These are phyloP conservation scores for Orgyia antiqua DNA, from an alignment of 2,888 invertebrate genomes.

Conservation along the genomic window DNA sequence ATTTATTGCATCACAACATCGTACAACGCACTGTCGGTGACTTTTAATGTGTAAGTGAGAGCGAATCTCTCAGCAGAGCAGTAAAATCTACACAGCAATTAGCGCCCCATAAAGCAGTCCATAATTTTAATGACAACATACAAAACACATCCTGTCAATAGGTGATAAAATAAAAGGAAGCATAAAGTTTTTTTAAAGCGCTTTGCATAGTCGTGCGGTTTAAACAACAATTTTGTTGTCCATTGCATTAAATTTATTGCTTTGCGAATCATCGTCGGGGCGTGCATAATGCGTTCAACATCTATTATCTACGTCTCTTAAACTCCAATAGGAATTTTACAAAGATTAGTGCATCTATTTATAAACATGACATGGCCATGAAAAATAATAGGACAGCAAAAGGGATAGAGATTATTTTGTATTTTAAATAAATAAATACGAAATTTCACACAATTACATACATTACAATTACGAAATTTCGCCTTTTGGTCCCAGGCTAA, in stretches of 20 bases:
- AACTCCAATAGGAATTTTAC: too few relatives aligned
- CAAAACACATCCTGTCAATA: slow-evolving; percentile 48
- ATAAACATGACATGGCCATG: too few relatives aligned
- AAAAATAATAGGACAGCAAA: too few relatives aligned
- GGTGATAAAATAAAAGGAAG: slow-evolving; percentile 48
- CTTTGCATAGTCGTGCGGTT: slow-evolving; percentile 57
- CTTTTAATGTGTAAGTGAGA: slow-evolving; percentile 17
- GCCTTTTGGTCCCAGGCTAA: too few relatives aligned
- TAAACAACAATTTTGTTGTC: slow-evolving; percentile 76
- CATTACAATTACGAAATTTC: too few relatives aligned
- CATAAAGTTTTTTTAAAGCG: slow-evolving; percentile 41
- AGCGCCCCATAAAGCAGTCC: slow-evolving; percentile 27
- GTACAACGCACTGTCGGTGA: slow-evolving; percentile 11
- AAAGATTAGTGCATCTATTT: too few relatives aligned
- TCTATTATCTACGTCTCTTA: too few relatives aligned
- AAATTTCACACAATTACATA: too few relatives aligned
- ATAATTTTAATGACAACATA: slow-evolving; percentile 37
- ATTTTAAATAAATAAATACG: too few relatives aligned
- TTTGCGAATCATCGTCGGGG: slow-evolving; percentile 68
- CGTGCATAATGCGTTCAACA: slow-evolving; percentile 66
- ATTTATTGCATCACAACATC: slow-evolving; percentile 29
- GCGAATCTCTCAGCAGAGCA: slow-evolving; percentile 10
- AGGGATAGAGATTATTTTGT: too few relatives aligned
- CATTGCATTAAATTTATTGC: slow-evolving; percentile 70
- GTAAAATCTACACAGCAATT: slow-evolving; percentile 27